phyloP scores from a whole-genome alignment of 2,888 invertebrate species.

The Oscheius sp. region DNA sequence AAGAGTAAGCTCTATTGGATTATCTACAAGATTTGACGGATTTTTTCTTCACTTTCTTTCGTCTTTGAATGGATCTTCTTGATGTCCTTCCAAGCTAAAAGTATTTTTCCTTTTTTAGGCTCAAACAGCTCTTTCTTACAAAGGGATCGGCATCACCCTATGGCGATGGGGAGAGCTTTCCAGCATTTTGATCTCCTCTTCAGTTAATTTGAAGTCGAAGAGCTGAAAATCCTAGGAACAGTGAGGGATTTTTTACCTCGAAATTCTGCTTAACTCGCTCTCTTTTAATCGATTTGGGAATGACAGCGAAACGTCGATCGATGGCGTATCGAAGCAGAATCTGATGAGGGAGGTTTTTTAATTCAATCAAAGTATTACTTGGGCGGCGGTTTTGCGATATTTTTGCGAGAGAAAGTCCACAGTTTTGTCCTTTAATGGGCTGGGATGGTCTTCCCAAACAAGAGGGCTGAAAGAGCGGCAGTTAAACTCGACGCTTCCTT shows the following conservation, averaged over 20 bases:
- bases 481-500: no score
- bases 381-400: constrained; percentile 39
- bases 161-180: constrained; percentile 11
- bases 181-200: background rate
- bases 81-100: constrained; percentile 54
- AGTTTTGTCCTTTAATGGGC: constrained; percentile 34
- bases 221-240: constrained; percentile 32
- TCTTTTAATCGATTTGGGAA: constrained; percentile 33
- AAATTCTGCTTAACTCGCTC: constrained; percentile 38
- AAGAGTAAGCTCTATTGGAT: no score
- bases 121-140: constrained; percentile 10
- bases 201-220: constrained; percentile 29
- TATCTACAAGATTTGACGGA: no score
- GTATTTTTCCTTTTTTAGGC: background rate
- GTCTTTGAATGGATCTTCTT: constrained; percentile 46
- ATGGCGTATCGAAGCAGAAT: constrained; percentile 18
- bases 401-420: constrained; percentile 34
- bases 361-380: background rate
- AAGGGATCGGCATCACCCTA: constrained; percentile 5
- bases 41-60: constrained; percentile 21
- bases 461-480: constrained; percentile 6
- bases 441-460: constrained; percentile 30
- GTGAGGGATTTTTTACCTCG: constrained; percentile 18
- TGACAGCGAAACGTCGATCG: constrained; percentile 32
- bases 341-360: background rate